These are phyloP conservation scores for Camponotus pennsylvanicus DNA, from an alignment of 1,140 invertebrate species.

Conservation along the genomic window DNA sequence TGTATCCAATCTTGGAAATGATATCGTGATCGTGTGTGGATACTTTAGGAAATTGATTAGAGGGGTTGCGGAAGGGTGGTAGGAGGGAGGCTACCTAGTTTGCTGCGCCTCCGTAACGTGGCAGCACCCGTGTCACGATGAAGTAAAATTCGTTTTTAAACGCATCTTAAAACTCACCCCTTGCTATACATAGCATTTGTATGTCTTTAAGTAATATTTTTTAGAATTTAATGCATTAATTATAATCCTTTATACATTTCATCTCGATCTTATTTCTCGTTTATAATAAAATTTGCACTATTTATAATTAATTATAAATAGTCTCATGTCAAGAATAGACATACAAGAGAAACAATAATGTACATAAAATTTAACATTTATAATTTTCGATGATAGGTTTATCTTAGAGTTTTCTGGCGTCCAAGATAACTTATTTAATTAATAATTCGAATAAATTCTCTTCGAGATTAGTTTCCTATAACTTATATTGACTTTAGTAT, in stretches of 20 bases:
- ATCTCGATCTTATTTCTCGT: not conserved
- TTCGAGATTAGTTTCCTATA: not conserved
- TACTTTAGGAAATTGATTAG: constrained; percentile 82
- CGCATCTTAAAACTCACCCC: constrained; percentile 25
- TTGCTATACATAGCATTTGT: not conserved
- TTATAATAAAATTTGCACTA: not conserved
- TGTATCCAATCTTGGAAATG: constrained; percentile 33
- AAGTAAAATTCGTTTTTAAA: constrained; percentile 68
- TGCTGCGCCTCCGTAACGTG: constrained; percentile 81
- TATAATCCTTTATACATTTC: not conserved
- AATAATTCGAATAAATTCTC: not conserved
- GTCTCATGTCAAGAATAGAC: not conserved
- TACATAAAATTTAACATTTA: not conserved
- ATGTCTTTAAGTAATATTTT: not conserved
- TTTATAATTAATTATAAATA: not conserved
- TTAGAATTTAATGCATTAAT: not conserved
- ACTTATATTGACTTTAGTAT: not conserved
- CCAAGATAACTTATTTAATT: no score
- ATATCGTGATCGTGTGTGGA: constrained; percentile 75
- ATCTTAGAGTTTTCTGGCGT: not conserved
- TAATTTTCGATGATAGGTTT: constrained; percentile 4
- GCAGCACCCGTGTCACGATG: constrained; percentile 83
- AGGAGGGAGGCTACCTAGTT: constrained; percentile 80
- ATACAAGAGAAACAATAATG: not conserved
- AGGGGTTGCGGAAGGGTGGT: constrained; percentile 68